Evolutionary conservation across 2,113 vertebrate species (phyloP).

Genomic region (Struthio camelus): DNA sequence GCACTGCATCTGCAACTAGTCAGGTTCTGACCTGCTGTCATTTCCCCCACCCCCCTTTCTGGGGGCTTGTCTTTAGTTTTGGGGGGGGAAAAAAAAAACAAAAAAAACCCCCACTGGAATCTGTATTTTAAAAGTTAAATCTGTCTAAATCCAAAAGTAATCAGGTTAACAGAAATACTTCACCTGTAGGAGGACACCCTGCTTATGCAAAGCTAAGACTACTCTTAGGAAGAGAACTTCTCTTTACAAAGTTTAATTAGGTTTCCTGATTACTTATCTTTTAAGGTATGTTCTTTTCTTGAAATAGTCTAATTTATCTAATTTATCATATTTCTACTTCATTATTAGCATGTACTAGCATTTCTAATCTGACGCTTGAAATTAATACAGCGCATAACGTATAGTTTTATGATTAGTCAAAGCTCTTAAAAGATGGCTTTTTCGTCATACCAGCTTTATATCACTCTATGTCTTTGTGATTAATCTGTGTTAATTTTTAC

Average conservation of each 20-base stretch:
- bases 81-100: neutral
- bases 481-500: too few relatives aligned
- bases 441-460: neutral
- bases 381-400: neutral
- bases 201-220: neutral
- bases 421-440: neutral
- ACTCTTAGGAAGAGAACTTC: neutral
- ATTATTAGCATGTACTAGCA: neutral
- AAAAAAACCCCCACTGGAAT: neutral
- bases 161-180: neutral
- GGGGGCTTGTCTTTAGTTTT: neutral
- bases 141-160: neutral
- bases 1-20: neutral
- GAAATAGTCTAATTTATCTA: neutral
- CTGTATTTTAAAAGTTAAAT: neutral
- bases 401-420: neutral
- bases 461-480: too few relatives aligned
- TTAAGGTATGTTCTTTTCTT: neutral
- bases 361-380: neutral
- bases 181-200: neutral
- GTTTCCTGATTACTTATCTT: neutral
- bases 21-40: neutral
- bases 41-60: neutral
- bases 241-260: neutral
- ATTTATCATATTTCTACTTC: neutral